phyloP scores from a whole-genome alignment of 2,113 vertebrate genomes.

The Loxodonta africana region DNA sequence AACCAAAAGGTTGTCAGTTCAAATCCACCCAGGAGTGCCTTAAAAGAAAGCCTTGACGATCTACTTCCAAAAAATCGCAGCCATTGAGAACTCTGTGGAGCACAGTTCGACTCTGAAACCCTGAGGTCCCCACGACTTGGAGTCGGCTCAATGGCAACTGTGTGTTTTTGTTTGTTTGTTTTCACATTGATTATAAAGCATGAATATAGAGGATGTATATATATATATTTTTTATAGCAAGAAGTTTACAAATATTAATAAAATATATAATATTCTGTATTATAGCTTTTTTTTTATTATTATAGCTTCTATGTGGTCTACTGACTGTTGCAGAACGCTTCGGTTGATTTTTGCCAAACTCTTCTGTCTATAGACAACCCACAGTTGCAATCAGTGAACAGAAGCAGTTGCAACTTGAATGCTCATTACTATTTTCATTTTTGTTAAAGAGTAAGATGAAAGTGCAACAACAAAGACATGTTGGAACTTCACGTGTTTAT shows the following conservation, averaged over 20 bases:
- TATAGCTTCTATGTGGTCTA: fast-evolving
- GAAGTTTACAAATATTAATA: background rate
- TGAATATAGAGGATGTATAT: too few relatives aligned
- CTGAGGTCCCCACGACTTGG: too few relatives aligned
- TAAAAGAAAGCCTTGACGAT: too few relatives aligned
- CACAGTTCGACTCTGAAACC: too few relatives aligned
- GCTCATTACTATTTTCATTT: fast-evolving
- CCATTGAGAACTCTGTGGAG: too few relatives aligned
- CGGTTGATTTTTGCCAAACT: background rate
- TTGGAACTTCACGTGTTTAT: fast-evolving
- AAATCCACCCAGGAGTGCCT: too few relatives aligned
- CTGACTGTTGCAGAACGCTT: background rate
- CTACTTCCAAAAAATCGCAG: too few relatives aligned
- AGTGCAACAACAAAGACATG: background rate
- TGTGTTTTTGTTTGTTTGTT: too few relatives aligned
- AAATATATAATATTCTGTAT: fast-evolving
- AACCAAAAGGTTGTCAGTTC: too few relatives aligned
- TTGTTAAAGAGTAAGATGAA: background rate
- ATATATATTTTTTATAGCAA: too few relatives aligned
- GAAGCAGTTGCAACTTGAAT: fast-evolving
- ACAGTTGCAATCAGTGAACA: fast-evolving
- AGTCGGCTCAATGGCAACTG: too few relatives aligned
- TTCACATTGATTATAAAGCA: background rate
- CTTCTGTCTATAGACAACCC: fast-evolving
- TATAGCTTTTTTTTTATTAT: too few relatives aligned